Evolutionary conservation across 2,888 invertebrate genomes (phyloP), one percentile per base, ranked within the genome.

Genomic region (Yponomeuta malinellus): DNA sequence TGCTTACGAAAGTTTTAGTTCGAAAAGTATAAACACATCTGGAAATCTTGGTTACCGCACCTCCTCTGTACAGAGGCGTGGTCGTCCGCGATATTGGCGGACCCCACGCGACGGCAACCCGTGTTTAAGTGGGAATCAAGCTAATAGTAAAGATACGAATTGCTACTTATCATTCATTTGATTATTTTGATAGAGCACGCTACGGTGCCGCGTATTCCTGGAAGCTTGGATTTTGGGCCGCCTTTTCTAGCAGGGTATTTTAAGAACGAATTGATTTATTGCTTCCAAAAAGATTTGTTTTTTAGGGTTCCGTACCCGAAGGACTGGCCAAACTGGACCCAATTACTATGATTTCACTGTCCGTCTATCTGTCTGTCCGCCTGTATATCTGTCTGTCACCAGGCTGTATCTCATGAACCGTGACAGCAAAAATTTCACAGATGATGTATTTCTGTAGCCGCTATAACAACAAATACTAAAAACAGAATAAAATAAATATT

Each of bases 81-180:
- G 15, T 48, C 23, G 4, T 37, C n/a, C 37, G 10, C 23, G 10
- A 68, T 37, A 37, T 23, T 48, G 23, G 23, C 68, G 23, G 10
- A 9, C 10, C 68, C 29, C 68, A 48, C 68, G 29, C 48, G 37
- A 8, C 23, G 12, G 52, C n/a, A 52, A 68, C 52, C 31, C 68
- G 29, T 23, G 68, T 68, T 68, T 68, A 52, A 68, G 68, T 68
- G 68, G 68, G 29, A 68, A 68, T 68, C n/a, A 68, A 68, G 68
- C 23, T 48, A 68, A 68, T 68, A 52, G 48, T 48, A 68, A 52
- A 48, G 48, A 33, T 68, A 48, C 52, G 12, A 31, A 68, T 9
- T 68, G 48, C 23, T 52, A 48, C 48, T 68, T 68, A 68, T 68
- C 68, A 68, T 68, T 68, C 48, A 68, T 68, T 68, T 52, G 68